Base-by-base conservation (phyloP, 2,113 vertebrate genomes). In the Thomomys bottae region DNA sequence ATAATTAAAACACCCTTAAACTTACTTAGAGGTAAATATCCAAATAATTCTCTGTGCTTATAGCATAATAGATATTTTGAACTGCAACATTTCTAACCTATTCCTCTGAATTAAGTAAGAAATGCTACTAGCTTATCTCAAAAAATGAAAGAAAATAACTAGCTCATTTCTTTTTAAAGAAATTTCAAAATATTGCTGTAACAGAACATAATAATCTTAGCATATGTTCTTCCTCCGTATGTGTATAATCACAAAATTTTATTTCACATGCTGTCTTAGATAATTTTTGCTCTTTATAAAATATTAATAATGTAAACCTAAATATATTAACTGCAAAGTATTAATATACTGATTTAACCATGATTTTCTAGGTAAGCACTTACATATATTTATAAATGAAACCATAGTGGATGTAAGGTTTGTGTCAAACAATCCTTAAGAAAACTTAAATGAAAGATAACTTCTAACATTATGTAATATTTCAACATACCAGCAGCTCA, bases 81-180 rank as follows among this genome's bases (percentile, higher is more conserved):
- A 49, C 1, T 70, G 23, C 38, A 82, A 42, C 12, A 24, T 71
- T 79, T 63, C 21, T 84, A 4, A 63, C 18, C n/a, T 87, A 87
- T 63, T 8, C 4, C 36, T 83, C n/a, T 79, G 68, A 79, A 68
- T 72, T 67, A 86, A 59, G 7, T 40, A 77, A 0, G 23, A 87
- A 68, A 72, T 81, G 18, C n/a, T 86, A 68, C 68, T 66, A 89
- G 20, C 7, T 90, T 57, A 79, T 36, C 49, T 30, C n/a, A 91
- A 76, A 91, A 76, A 71, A 6, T 84, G 14, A 87, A 67, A 28
- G 61, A 61, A 87, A 63, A 66, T 23, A 89, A 30, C 30, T 75
- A 40, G 28, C 24, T 73, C 71, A 67, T 66, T 5, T 8, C 3
- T 77, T 38, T 26, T 57, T 24, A 34, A 30, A 8, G 1, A 91